Conservation (phyloP, 1,140 invertebrate genomes). For the Trachelipus rathkii region DNA sequence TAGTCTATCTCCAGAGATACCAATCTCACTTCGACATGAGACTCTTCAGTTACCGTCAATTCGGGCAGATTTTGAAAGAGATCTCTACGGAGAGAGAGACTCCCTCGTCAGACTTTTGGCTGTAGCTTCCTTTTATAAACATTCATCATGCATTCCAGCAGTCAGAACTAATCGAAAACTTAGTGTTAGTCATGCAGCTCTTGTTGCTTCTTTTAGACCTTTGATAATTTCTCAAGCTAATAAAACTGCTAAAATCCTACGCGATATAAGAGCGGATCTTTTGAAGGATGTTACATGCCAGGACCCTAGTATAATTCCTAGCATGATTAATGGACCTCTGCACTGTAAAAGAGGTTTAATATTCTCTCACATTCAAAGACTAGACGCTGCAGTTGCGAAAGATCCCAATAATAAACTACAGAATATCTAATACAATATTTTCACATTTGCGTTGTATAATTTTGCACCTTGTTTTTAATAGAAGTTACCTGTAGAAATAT, state of each 20-base stretch:
- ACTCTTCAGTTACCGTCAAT: neutral
- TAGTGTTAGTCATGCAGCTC: neutral
- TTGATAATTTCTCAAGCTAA: neutral
- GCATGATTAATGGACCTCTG: neutral
- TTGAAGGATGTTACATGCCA: neutral
- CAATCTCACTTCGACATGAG: neutral
- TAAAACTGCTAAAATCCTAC: neutral
- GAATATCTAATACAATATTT: neutral
- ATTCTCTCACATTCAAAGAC: neutral
- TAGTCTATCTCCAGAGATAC: neutral
- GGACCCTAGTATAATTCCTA: neutral
- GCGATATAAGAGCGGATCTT: neutral
- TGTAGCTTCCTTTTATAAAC: neutral
- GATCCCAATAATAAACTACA: conserved; percentile 7
- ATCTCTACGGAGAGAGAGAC: conserved; percentile 5
- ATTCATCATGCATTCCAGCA: neutral
- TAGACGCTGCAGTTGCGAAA: neutral
- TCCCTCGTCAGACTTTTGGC: neutral
- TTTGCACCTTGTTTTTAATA: neutral
- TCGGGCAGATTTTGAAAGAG: neutral
- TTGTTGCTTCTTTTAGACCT: neutral
- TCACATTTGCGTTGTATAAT: neutral
- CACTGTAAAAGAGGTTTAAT: neutral
- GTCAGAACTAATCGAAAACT: neutral
- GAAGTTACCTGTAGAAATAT: too few species aligned